Conservation (phyloP, 2,888 invertebrate species). For the Meganola albula region DNA sequence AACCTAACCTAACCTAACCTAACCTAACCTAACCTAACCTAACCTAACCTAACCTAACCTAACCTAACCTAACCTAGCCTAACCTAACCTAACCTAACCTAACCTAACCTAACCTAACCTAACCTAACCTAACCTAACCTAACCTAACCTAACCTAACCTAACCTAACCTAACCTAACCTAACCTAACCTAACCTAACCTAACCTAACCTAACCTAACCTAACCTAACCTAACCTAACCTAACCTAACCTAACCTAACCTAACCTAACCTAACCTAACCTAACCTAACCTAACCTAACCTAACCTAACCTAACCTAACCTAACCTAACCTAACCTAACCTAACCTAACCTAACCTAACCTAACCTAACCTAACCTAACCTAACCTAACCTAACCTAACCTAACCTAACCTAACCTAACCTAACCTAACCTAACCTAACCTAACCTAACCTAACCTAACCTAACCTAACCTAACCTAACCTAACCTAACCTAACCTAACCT, state of each 20-base stretch:
- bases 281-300: constrained; percentile 17
- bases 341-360: constrained; percentile 15
- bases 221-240: constrained; percentile 12
- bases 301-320: constrained; percentile 17
- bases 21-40: constrained; percentile 18
- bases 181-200: constrained; percentile 11
- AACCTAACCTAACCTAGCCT: constrained; percentile 21
- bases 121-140: constrained; percentile 17
- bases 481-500: constrained; percentile 17
- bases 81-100: constrained; percentile 19
- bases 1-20: constrained; percentile 17
- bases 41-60: constrained; percentile 17
- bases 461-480: constrained; percentile 20
- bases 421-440: constrained; percentile 23
- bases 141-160: constrained; percentile 21
- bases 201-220: constrained; percentile 12
- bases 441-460: constrained; percentile 19
- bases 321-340: constrained; percentile 16
- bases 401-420: constrained; percentile 24
- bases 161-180: constrained; percentile 13
- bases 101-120: constrained; percentile 22
- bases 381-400: constrained; percentile 12
- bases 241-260: constrained; percentile 13
- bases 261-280: constrained; percentile 13
- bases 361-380: constrained; percentile 9